phyloP scores from a whole-genome alignment of 2,888 invertebrate genomes.

The Allophyes oxyacanthae region DNA sequence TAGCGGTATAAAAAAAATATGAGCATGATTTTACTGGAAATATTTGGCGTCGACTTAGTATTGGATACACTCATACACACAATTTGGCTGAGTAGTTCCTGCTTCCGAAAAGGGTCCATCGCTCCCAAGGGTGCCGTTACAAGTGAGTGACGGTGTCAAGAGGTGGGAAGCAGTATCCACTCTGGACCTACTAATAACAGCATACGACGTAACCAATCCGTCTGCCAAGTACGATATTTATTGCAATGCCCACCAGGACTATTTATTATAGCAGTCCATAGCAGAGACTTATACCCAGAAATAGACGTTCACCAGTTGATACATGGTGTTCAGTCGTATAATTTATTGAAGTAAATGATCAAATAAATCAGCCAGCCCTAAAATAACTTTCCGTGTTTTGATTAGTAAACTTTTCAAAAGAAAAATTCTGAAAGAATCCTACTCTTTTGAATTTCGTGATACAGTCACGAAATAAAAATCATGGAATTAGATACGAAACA shows the following conservation, averaged over 20 bases:
- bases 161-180: constrained; percentile 13
- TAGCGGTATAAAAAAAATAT: no score
- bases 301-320: not conserved
- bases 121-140: constrained; percentile 25
- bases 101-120: constrained; percentile 29
- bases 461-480: not conserved
- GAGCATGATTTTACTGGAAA: constrained; percentile 1
- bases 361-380: constrained; percentile 14
- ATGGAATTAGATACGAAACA: not conserved
- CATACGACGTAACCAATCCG: constrained; percentile 9
- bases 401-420: constrained; percentile 9
- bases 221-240: constrained; percentile 16
- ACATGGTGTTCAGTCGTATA: constrained; percentile 1
- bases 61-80: constrained; percentile 22
- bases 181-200: constrained; percentile 1
- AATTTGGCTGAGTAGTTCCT: constrained; percentile 26
- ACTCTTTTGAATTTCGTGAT: not conserved
- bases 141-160: constrained; percentile 32
- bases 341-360: not conserved
- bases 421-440: constrained; percentile 1
- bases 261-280: not conserved
- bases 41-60: constrained; percentile 4
- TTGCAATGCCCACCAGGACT: not conserved
- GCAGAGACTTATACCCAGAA: not conserved
- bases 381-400: constrained; percentile 10